phyloP scores from a whole-genome alignment of 1,140 invertebrate species.

The Oncopeltus fasciatus region DNA sequence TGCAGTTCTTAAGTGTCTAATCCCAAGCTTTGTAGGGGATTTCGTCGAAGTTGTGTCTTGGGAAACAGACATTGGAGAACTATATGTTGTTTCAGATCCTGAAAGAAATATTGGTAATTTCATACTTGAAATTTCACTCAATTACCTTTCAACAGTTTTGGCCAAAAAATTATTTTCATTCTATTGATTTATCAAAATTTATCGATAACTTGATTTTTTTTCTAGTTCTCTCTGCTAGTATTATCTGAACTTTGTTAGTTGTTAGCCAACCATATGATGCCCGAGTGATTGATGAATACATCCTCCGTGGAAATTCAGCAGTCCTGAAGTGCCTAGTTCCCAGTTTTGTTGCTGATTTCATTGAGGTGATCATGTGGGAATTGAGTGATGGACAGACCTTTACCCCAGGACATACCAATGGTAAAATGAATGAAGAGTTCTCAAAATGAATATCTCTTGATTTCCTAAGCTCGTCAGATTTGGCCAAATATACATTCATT shows the following conservation, averaged over 20 bases:
- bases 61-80: conserved; percentile 53
- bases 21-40: conserved; percentile 77
- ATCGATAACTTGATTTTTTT: no score
- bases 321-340: conserved; percentile 76
- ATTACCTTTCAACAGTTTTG: not conserved
- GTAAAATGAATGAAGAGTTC: no score
- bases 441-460: no score
- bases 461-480: no score
- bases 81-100: not conserved
- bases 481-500: not conserved
- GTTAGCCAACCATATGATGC: conserved; percentile 74
- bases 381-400: conserved; percentile 44
- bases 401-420: no score
- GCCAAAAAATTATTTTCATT: not conserved
- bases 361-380: conserved; percentile 69
- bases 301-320: conserved; percentile 70
- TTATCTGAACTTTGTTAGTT: conserved; percentile 38
- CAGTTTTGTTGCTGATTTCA: conserved; percentile 76
- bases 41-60: conserved; percentile 74
- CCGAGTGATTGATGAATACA: conserved; percentile 77
- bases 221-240: no score
- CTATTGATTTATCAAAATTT: no score
- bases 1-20: conserved; percentile 69
- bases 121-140: not conserved
- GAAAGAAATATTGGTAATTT: not conserved